Percentiles rank a stretch among this genome's conserved stretches.
Conservation (phyloP, 2,888 invertebrate species). For the Apodemia mormo region DNA sequence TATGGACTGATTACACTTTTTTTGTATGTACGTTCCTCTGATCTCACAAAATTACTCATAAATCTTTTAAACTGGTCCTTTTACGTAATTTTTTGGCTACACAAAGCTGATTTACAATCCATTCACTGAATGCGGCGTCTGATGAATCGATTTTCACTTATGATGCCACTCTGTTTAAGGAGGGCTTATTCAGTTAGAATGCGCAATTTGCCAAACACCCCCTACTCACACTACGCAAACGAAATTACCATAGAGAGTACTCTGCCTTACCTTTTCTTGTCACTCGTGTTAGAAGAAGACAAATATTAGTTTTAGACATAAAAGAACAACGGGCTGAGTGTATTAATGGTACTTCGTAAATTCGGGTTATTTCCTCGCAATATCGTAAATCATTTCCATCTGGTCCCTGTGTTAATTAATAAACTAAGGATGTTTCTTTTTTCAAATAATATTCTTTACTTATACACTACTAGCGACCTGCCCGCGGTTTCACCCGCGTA, state of each 20-base stretch:
- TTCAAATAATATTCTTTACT: constrained; percentile 19
- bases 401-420: constrained; percentile 21
- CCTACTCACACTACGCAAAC: constrained; percentile 25
- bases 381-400: constrained; percentile 23
- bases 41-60: not conserved
- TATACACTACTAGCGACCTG: no score
- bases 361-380: not conserved
- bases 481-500: no score
- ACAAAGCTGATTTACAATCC: constrained; percentile 42
- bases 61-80: not conserved
- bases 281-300: constrained; percentile 26
- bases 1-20: not conserved
- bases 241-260: constrained; percentile 28
- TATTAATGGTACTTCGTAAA: constrained; percentile 19
- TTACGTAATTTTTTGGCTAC: constrained; percentile 29
- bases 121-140: constrained; percentile 30
- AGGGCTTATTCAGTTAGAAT: constrained; percentile 33
- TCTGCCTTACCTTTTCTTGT: constrained; percentile 24
- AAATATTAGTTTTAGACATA: constrained; percentile 16
- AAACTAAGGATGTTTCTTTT: constrained; percentile 18
- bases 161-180: constrained; percentile 42
- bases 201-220: constrained; percentile 29
- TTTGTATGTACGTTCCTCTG: not conserved
- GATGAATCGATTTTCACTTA: constrained; percentile 55
- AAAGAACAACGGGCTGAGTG: constrained; percentile 14